Evolutionary conservation across 2,888 invertebrate genomes (phyloP), one percentile per base, ranked within the genome.

Genomic region (Dermolepida albohirtum): DNA sequence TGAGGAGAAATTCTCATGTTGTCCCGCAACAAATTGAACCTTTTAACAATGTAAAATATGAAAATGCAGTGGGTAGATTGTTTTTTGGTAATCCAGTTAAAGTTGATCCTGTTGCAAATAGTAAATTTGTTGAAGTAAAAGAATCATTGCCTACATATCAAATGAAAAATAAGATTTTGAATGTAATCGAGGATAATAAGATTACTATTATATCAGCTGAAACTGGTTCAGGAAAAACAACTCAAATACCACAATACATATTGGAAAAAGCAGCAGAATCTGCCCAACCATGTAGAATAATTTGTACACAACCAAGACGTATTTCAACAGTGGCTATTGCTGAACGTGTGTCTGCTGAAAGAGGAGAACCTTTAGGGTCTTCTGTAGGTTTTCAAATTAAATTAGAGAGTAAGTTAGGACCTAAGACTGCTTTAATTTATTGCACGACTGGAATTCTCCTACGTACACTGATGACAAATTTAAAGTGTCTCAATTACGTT

Each of bases 141-240:
- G 87, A 89, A 72, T 87, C 86, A 16, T 82, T 95, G 14, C 94
- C 95, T 0, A 89, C 95, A 11, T 90, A 86, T 81, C 85, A 86
- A 44, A 87, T 90, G 73, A 85, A 87, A 54, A 86, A 89, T 5
- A 87, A 89, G 27, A 89, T 96, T 57, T 80, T 94, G 6, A 86
- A 89, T 69, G 86, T 88, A 2, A 87, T 94, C 54, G 83, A 86
- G 57, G 84, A 86, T 14, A 89, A 92, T 78, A 89, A 91, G 85
- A 67, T 66, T 40, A 89, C 92, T n/a, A 81, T 91, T 17, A 88
- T 96, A 17, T 88, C 89, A 4, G 93, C 93, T 0, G 94, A 95
- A 74, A 97, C 97, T 0, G 97, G 97, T 0, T 94, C 93, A 64
- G 97, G 97, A 0, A 97, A 97, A 86, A 96, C 97, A 0, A 97